phyloP scores from a whole-genome alignment of 2,888 invertebrate genomes.

The Flexamia atlantica region DNA sequence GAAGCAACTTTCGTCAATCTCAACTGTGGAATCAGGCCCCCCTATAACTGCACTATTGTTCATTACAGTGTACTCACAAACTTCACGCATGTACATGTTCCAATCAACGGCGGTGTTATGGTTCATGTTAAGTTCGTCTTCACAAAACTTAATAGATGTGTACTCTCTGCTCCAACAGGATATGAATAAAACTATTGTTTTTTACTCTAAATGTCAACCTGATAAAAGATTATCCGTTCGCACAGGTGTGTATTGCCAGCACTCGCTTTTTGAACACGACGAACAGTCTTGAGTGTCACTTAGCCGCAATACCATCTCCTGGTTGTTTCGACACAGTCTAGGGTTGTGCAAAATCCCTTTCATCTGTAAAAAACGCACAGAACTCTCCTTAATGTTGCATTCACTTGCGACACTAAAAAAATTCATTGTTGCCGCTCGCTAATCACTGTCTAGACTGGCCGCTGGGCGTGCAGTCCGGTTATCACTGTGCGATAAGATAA shows the following conservation, averaged over 20 bases:
- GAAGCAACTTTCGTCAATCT: slow-evolving; percentile 43
- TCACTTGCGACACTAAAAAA: no score
- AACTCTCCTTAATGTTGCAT: no score
- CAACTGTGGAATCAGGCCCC: slow-evolving; percentile 31
- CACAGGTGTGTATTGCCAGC: slow-evolving; percentile 14
- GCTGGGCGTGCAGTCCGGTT: no score
- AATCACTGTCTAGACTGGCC: no score
- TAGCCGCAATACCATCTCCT: slow-evolving; percentile 41
- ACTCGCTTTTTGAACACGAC: slow-evolving; percentile 35
- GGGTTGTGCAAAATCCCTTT: slow-evolving; percentile 12
- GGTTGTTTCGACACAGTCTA: neutral
- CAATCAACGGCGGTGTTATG: slow-evolving; percentile 40
- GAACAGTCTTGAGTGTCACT: slow-evolving; percentile 34
- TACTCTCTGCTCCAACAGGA: slow-evolving; percentile 30
- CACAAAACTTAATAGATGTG: slow-evolving; percentile 42
- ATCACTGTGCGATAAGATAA: no score
- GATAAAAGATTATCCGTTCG: neutral
- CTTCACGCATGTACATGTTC: slow-evolving; percentile 45
- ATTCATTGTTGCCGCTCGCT: no score
- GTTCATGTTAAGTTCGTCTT: slow-evolving; percentile 37
- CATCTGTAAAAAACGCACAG: slow-evolving; percentile 2
- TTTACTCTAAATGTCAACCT: slow-evolving; percentile 25
- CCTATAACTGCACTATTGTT: slow-evolving; percentile 9
- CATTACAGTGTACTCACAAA: slow-evolving; percentile 12
- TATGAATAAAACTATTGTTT: slow-evolving; percentile 18